These are phyloP conservation scores for Tyria jacobaeae DNA, from an alignment of 2,888 invertebrate genomes.

Conservation along the genomic window DNA sequence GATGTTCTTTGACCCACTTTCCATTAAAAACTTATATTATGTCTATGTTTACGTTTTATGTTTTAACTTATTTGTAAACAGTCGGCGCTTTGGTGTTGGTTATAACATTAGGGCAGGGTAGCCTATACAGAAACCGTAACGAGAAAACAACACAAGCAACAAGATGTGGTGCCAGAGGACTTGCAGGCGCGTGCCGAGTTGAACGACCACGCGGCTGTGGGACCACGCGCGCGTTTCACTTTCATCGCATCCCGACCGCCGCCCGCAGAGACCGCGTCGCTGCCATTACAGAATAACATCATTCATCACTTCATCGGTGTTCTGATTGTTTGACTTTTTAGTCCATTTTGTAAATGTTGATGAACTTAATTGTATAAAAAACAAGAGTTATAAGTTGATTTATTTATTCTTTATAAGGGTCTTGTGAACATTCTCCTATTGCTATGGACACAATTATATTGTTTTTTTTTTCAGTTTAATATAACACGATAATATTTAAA, in stretches of 20 bases:
- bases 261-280: constrained; percentile 52
- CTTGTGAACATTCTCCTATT: not conserved
- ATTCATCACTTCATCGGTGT: constrained; percentile 57
- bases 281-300: constrained; percentile 55
- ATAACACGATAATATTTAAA: too few species aligned
- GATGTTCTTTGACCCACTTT: too few species aligned
- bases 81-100: constrained; percentile 19
- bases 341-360: constrained; percentile 13
- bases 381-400: not conserved
- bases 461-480: too few species aligned
- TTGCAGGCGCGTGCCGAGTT: constrained; percentile 84
- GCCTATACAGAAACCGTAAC: constrained; percentile 48
- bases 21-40: too few species aligned
- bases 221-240: constrained; percentile 80
- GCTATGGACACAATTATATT: too few species aligned
- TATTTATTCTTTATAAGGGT: too few species aligned
- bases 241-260: constrained; percentile 72
- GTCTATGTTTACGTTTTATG: too few species aligned
- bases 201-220: constrained; percentile 83
- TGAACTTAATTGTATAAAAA: constrained; percentile 15
- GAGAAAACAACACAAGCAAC: constrained; percentile 66
- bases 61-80: not conserved
- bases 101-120: constrained; percentile 20
- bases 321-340: constrained; percentile 33
- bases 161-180: constrained; percentile 64